phyloP scores from a whole-genome alignment of 92 coral and sea anemone genomes.

The Virgularia gustaviana region DNA sequence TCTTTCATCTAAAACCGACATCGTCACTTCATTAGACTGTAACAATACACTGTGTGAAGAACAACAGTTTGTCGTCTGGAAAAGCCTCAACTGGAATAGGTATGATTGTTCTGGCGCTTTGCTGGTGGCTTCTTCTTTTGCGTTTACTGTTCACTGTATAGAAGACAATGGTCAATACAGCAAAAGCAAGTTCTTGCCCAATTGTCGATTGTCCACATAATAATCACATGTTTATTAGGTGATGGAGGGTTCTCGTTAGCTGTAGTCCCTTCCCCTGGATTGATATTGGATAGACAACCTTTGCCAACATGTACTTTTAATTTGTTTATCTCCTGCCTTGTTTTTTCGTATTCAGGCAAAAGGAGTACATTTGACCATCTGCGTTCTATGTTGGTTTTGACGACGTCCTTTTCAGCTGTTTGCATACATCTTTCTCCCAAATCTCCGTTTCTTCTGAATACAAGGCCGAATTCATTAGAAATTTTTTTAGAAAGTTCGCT shows the following conservation, averaged over 20 bases:
- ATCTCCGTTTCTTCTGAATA: slow-evolving; percentile 31
- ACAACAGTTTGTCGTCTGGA: background rate
- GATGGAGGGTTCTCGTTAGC: slow-evolving; percentile 36
- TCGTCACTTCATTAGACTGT: background rate
- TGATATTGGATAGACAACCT: slow-evolving; percentile 38
- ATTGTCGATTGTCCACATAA: slow-evolving; percentile 27
- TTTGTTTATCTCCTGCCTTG: slow-evolving; percentile 25
- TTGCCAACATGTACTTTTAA: slow-evolving; percentile 18
- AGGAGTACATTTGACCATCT: slow-evolving; percentile 20
- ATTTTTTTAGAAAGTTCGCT: slow-evolving; percentile 27
- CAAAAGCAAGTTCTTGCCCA: slow-evolving; percentile 38
- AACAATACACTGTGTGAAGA: background rate
- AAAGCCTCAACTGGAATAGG: slow-evolving; percentile 26
- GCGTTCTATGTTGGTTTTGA: slow-evolving; percentile 29
- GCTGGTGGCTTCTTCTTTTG: slow-evolving; percentile 11
- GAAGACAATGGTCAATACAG: slow-evolving; percentile 24
- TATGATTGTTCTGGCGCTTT: slow-evolving; percentile 14
- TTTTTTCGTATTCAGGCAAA: slow-evolving; percentile 11
- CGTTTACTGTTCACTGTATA: slow-evolving; percentile 29
- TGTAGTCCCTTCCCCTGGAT: slow-evolving; percentile 36
- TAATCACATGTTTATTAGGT: slow-evolving; percentile 27
- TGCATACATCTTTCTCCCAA: slow-evolving; percentile 19
- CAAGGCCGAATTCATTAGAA: slow-evolving; percentile 41
- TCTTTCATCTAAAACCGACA: background rate
- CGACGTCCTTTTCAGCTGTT: slow-evolving; percentile 7